Conservation (phyloP, 2,888 invertebrate species). For the Lepas anatifera region DNA sequence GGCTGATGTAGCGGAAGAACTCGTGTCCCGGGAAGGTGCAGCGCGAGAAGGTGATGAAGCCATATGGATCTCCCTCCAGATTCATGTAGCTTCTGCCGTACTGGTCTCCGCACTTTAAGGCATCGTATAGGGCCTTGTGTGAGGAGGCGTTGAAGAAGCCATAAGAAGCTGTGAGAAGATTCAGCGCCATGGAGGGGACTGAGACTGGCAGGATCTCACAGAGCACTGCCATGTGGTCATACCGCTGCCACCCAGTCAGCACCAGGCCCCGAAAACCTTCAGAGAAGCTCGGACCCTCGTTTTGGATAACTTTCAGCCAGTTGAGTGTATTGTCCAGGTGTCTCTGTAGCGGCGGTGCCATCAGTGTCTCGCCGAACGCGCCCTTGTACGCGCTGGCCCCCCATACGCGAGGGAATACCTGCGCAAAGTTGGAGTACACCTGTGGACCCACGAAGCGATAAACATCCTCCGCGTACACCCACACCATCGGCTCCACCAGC, state of each 20-base stretch:
- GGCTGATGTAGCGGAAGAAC: conserved; percentile 40
- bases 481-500: conserved; percentile 43
- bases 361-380: conserved; percentile 54
- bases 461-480: conserved; percentile 37
- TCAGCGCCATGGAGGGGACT: conserved; percentile 50
- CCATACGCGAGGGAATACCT: conserved; percentile 56
- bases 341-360: conserved; percentile 51
- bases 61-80: conserved; percentile 18
- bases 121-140: conserved; percentile 25
- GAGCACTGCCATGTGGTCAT: conserved; percentile 55
- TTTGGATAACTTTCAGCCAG: conserved; percentile 38
- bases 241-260: conserved; percentile 42
- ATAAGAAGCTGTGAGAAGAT: conserved; percentile 39
- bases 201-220: conserved; percentile 55
- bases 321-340: conserved; percentile 56
- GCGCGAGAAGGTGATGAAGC: conserved; percentile 42
- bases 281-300: conserved; percentile 12
- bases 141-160: conserved; percentile 22
- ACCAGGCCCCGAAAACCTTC: conserved; percentile 24
- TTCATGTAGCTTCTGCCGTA: conserved; percentile 9
- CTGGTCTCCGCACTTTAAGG: conserved; percentile 16
- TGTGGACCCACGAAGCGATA: conserved; percentile 28
- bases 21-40: conserved; percentile 52
- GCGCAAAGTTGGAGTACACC: conserved; percentile 41
- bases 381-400: conserved; percentile 62